Evolutionary conservation across 1,140 invertebrate species (phyloP), one percentile per base, ranked within the genome.

Genomic region (Coptotermes formosanus): DNA sequence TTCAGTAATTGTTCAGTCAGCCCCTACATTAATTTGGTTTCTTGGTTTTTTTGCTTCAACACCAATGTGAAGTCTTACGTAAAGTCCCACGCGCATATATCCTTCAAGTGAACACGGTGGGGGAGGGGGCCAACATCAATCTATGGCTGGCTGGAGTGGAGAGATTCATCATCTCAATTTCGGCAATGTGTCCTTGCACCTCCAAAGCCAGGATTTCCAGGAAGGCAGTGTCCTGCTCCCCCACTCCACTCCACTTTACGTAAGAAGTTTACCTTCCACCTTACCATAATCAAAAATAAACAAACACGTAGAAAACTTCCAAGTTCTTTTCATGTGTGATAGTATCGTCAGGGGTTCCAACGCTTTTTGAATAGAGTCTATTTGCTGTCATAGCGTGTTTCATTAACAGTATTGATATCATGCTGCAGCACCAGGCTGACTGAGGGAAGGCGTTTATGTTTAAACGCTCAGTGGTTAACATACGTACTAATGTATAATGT

Each of bases 251-350:
- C 64, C 64, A n/a, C 25, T 30, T 75, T 75, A 75, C 64, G n/a
- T 75, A 75, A 75, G 25, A 75, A 25, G 25, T n/a, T 75, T 75
- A 75, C 64, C 64, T 75, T 75, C 64, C 64, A 75, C 64, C 64
- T n/a, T 30, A n/a, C 64, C n/a, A 12, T 30, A 12, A 75, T 30
- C 1, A 75, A 30, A 75, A 75, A n/a, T 64, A 75, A 75, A 55
- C 19, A 55, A 8, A 19, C 52, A 55, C 11, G 7, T 55, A 55
- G 52, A 55, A 21, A 25, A 75, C 64, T 75, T 75, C 9, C 64
- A 64, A 64, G 9, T 64, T 64, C 59, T 64, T 25, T 30, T 75
- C n/a, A 75, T 2, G 64, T 75, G 25, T 25, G 64, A 14, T 75
- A 30, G 3, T 75, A 30, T 75, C 25, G 25, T 30, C 0, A 30